phyloP scores from a whole-genome alignment of 2,888 invertebrate species.

The Apotomis capreana region DNA sequence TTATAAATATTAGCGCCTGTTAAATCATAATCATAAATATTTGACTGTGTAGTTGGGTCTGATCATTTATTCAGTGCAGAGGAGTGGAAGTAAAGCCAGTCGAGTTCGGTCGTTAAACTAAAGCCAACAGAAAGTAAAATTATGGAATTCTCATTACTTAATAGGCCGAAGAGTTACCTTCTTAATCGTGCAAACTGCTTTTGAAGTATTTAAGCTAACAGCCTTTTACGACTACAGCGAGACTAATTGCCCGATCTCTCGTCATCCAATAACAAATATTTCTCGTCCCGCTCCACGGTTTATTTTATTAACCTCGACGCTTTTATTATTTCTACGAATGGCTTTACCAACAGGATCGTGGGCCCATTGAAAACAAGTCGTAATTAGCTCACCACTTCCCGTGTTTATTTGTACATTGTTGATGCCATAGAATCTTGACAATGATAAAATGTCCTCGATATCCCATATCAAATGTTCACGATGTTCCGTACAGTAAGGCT shows the following conservation, averaged over 20 bases:
- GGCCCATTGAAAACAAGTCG: conserved; percentile 10
- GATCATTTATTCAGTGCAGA: conserved; percentile 32
- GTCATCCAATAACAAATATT: conserved; percentile 50
- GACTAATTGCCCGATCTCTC: conserved; percentile 51
- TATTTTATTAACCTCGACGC: conserved; percentile 46
- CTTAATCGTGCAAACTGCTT: conserved; percentile 7
- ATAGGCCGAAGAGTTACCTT: conserved; percentile 16
- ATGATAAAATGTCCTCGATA: too few species aligned
- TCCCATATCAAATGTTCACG: conserved; percentile 1
- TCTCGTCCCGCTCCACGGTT: conserved; percentile 42
- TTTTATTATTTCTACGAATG: conserved; percentile 31
- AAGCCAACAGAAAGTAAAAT: conserved; percentile 11
- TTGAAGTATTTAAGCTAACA: conserved; percentile 27
- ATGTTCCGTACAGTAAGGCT: conserved; percentile 2
- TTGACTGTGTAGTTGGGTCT: conserved; percentile 6
- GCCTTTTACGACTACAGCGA: conserved; percentile 41
- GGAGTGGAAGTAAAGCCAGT: conserved; percentile 15
- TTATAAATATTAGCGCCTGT: conserved; percentile 7
- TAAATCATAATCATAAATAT: background rate
- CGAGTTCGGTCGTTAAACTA: conserved; percentile 21
- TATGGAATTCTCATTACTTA: conserved; percentile 7
- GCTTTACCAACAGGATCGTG: conserved; percentile 6
- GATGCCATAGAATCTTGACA: conserved; percentile 3
- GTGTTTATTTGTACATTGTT: conserved; percentile 10
- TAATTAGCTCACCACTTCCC: conserved; percentile 26